Conservation (phyloP, 2,888 invertebrate species). For the Trichopoda pennipes region DNA sequence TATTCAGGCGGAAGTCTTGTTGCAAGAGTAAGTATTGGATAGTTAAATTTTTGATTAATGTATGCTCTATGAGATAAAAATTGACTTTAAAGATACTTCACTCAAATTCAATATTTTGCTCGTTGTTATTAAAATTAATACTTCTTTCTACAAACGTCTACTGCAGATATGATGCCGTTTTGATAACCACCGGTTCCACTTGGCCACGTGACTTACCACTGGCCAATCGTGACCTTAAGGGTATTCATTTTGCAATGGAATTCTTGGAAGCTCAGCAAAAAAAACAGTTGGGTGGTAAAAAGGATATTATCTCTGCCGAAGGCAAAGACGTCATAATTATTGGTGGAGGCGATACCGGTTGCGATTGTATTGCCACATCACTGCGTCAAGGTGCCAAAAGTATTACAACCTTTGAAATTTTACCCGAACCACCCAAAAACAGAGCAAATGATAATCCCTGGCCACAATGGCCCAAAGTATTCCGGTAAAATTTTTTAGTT, state of each 20-base stretch:
- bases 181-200: slow-evolving; percentile 96
- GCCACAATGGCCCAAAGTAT: slow-evolving; percentile 99
- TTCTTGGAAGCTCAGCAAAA: slow-evolving; percentile 98
- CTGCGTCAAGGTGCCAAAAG: slow-evolving; percentile 92
- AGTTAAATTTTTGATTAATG: not conserved
- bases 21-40: slow-evolving; percentile 82
- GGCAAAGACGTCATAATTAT: slow-evolving; percentile 97
- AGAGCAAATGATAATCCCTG: slow-evolving; percentile 96
- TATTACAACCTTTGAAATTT: slow-evolving; percentile 98
- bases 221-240: slow-evolving; percentile 92
- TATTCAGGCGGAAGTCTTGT: slow-evolving; percentile 87
- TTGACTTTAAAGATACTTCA: too few species aligned
- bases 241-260: slow-evolving; percentile 98
- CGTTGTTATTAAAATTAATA: not conserved
- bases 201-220: slow-evolving; percentile 96
- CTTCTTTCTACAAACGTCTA: not conserved
- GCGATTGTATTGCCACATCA: slow-evolving; percentile 99
- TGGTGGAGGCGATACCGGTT: slow-evolving; percentile 93
- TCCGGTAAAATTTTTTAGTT: slow-evolving; percentile 83
- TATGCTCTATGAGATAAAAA: too few species aligned
- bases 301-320: slow-evolving; percentile 88
- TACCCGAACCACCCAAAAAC: slow-evolving; percentile 92
- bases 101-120: too few species aligned
- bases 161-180: slow-evolving; percentile 90
- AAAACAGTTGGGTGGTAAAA: slow-evolving; percentile 89